phyloP scores from a whole-genome alignment of 2,113 vertebrate species.

The Genyomyrus donnyi region DNA sequence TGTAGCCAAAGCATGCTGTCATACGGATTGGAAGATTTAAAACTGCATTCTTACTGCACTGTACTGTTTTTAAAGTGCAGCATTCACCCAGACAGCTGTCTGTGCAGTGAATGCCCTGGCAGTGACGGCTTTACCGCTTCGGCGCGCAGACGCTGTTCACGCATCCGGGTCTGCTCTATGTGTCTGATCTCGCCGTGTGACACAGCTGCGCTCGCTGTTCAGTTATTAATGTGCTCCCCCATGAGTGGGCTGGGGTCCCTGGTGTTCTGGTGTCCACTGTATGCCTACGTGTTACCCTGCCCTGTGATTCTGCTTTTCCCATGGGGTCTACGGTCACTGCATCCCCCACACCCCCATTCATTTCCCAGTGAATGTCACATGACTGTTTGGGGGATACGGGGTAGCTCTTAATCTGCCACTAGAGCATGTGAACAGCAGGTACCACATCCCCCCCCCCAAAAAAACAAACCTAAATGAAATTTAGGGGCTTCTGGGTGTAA shows the following conservation, averaged over 20 bases:
- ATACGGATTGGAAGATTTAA: slow-evolving; percentile 24
- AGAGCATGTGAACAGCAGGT: background rate
- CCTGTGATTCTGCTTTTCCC: background rate
- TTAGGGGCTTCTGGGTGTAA: background rate
- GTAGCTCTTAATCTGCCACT: background rate
- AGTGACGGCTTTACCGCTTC: background rate
- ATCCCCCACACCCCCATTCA: background rate
- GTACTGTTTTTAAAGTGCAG: background rate
- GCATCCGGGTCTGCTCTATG: background rate
- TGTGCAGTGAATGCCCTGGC: background rate
- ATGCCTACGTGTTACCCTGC: background rate
- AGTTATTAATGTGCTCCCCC: background rate
- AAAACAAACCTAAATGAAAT: background rate
- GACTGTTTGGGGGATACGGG: background rate
- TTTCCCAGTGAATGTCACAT: background rate
- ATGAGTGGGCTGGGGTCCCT: background rate
- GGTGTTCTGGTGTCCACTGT: background rate
- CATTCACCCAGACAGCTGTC: background rate
- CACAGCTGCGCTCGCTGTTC: background rate
- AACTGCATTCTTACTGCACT: background rate
- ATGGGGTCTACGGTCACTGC: background rate
- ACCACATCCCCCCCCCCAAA: background rate
- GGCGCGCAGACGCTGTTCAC: background rate
- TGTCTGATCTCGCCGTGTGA: background rate
- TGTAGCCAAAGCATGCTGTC: background rate